Percentiles rank a stretch among this genome's conserved stretches.
Evolutionary conservation across 2,888 invertebrate genomes (phyloP).

Genomic region (Chrysina gloriosa): DNA sequence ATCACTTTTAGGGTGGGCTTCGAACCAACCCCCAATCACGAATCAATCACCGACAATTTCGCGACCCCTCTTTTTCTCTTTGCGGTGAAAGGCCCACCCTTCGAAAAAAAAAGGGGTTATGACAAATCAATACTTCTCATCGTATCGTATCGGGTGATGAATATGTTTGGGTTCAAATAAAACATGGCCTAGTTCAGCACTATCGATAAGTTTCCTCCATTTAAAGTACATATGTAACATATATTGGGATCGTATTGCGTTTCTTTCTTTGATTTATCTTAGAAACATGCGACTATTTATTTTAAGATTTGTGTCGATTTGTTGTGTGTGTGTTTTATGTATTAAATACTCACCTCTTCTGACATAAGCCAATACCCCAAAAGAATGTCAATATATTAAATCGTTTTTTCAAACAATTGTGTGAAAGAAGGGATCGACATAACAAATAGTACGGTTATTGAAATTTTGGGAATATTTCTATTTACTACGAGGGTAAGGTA

Average conservation of each 20-base stretch:
- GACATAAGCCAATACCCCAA: slow-evolving; percentile 50
- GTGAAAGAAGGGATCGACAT: neutral
- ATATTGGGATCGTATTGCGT: no score
- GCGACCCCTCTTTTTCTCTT: neutral
- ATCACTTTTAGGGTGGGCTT: slow-evolving; percentile 20
- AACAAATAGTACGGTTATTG: no score
- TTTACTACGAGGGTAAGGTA: no score
- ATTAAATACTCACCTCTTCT: slow-evolving; percentile 60
- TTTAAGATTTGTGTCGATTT: neutral
- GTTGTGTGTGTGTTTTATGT: slow-evolving; percentile 20
- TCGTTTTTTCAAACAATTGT: slow-evolving; percentile 14
- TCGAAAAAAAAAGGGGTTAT: slow-evolving; percentile 15
- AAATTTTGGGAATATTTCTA: no score
- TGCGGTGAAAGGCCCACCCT: slow-evolving; percentile 1
- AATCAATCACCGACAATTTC: slow-evolving; percentile 27
- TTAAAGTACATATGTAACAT: no score
- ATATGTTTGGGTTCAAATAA: no score
- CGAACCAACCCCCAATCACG: slow-evolving; percentile 3
- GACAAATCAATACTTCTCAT: slow-evolving; percentile 20
- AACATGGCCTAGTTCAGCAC: no score
- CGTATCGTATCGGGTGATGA: neutral
- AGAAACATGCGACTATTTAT: no score
- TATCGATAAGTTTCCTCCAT: no score
- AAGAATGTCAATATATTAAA: slow-evolving; percentile 39
- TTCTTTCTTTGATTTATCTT: no score